Percentiles rank a stretch among this genome's conserved stretches.
Conservation (phyloP, 2,797 vertebrate species). For the Prionace glauca region DNA sequence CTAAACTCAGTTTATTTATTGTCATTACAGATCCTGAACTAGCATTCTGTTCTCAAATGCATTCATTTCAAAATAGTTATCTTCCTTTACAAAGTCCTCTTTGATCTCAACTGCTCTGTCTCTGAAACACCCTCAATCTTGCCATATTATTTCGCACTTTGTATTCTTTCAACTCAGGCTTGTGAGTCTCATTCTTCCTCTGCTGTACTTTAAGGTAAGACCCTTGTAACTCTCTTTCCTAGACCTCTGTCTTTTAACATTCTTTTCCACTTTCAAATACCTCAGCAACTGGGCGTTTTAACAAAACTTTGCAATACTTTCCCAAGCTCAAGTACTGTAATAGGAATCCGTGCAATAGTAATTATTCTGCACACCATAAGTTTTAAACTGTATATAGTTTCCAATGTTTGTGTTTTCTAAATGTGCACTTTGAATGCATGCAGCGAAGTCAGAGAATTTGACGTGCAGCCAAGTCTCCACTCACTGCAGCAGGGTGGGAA, state of each 20-base stretch:
- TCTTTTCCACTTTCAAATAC: not conserved
- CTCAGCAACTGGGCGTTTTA: not conserved
- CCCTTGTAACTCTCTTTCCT: not conserved
- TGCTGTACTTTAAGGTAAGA: not conserved
- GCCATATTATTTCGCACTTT: not conserved
- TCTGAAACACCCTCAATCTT: not conserved
- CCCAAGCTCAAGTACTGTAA: not conserved
- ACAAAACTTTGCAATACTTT: not conserved
- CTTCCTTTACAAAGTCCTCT: not conserved
- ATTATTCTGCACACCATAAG: not conserved
- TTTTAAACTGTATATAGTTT: not conserved
- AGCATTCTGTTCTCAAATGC: not conserved
- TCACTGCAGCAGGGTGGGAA: too few species aligned
- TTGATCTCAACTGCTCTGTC: not conserved
- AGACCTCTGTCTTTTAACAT: not conserved
- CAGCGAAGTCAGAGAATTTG: too few species aligned
- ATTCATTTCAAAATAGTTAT: not conserved
- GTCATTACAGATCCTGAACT: not conserved
- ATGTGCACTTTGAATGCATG: not conserved
- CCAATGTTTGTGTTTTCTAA: not conserved
- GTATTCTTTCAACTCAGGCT: not conserved
- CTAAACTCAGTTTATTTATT: not conserved
- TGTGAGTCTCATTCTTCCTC: not conserved
- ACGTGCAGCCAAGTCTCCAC: too few species aligned
- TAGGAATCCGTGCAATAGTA: not conserved